These are phyloP conservation scores for Troides helena DNA, from an alignment of 2,888 invertebrate genomes.

Conservation along the genomic window DNA sequence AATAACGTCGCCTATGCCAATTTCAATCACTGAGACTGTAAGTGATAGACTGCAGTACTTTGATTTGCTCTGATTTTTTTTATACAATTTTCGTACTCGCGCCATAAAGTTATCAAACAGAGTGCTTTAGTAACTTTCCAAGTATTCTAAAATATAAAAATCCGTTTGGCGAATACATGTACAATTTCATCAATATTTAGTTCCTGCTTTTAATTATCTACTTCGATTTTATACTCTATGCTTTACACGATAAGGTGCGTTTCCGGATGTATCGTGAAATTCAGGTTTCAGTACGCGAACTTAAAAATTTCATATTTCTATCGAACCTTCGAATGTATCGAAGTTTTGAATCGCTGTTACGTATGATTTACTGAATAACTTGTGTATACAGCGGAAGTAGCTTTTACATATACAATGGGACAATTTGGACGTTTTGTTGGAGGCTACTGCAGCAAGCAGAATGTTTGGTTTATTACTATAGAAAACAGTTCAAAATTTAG, in stretches of 20 bases:
- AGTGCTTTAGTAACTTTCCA: too few relatives aligned
- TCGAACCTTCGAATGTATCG: conserved; percentile 15
- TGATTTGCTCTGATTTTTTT: too few relatives aligned
- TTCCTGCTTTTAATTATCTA: not conserved
- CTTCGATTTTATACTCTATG: conserved; percentile 1
- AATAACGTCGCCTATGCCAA: too few relatives aligned
- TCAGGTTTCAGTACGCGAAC: not conserved
- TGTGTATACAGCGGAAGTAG: conserved; percentile 4
- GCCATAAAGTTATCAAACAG: too few relatives aligned
- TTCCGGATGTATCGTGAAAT: not conserved
- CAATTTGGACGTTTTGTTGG: conserved; percentile 1
- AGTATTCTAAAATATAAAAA: not conserved
- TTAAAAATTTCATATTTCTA: too few relatives aligned
- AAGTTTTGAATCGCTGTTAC: conserved; percentile 15
- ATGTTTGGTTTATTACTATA: too few relatives aligned
- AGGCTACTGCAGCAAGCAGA: not conserved
- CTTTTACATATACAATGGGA: conserved; percentile 8
- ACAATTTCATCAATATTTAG: not conserved
- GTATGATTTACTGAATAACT: conserved; percentile 23
- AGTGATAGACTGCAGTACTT: too few relatives aligned
- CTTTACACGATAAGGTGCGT: not conserved
- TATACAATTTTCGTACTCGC: too few relatives aligned
- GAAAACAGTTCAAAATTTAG: too few relatives aligned
- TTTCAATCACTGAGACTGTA: too few relatives aligned
- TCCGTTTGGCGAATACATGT: conserved; percentile 11